Conservation (phyloP, 2,113 vertebrate genomes). For the Agelaius phoeniceus region DNA sequence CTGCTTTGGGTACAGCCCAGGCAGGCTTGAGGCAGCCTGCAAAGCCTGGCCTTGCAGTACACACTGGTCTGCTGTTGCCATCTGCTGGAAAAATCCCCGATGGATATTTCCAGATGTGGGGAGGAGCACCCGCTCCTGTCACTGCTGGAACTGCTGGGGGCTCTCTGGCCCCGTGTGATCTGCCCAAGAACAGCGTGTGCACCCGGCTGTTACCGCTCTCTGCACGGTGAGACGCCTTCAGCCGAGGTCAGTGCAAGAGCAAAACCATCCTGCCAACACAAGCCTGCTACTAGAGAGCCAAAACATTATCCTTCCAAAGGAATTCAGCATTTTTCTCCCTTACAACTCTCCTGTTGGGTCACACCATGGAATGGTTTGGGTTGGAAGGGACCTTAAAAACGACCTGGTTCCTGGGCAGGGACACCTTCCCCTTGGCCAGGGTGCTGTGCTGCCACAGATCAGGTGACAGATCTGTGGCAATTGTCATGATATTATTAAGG, state of each 20-base stretch:
- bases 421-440: not conserved
- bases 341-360: not conserved
- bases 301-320: not conserved
- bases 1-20: not conserved
- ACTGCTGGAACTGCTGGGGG: not conserved
- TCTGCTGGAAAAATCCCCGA: constrained; percentile 62
- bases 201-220: not conserved
- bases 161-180: not conserved
- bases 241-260: not conserved
- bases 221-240: not conserved
- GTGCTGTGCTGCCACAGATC: not conserved
- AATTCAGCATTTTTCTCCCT: not conserved
- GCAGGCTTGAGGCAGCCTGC: not conserved
- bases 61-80: constrained; percentile 72
- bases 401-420: not conserved
- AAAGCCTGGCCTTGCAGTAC: not conserved
- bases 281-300: not conserved
- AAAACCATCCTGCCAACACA: not conserved
- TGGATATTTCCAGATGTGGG: not conserved
- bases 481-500: no score
- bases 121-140: not conserved
- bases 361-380: not conserved
- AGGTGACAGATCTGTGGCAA: no score
- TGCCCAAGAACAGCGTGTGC: not conserved
- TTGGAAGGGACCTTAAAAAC: not conserved